Evolutionary conservation across 2,888 invertebrate genomes (phyloP).

Genomic region (Leucophora obtusa): DNA sequence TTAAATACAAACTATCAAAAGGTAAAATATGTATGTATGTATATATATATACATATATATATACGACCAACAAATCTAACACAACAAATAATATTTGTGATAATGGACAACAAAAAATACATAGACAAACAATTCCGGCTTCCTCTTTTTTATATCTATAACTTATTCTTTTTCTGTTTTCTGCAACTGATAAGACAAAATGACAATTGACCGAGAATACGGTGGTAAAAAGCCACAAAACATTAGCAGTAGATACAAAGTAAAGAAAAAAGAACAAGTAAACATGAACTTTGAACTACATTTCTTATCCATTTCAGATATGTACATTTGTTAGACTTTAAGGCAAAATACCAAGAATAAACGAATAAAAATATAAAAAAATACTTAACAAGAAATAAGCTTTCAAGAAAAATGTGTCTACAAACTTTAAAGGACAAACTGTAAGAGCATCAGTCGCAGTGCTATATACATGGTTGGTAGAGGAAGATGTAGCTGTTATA

Average conservation of each 20-base stretch:
- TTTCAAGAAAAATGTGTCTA: conserved; percentile 43
- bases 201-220: conserved; percentile 50
- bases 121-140: conserved; percentile 16
- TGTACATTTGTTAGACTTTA: conserved; percentile 25
- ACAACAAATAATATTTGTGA: conserved; percentile 21
- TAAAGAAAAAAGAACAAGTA: neutral
- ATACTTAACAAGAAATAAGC: neutral
- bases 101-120: conserved; percentile 7
- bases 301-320: conserved; percentile 41
- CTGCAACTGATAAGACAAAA: conserved; percentile 47
- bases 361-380: conserved; percentile 7
- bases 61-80: conserved; percentile 19
- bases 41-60: too few relatives aligned
- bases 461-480: neutral
- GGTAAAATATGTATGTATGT: too few relatives aligned
- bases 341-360: conserved; percentile 12
- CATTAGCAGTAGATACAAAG: conserved; percentile 24
- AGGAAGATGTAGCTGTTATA: neutral
- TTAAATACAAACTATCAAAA: conserved; percentile 22
- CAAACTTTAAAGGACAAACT: conserved; percentile 42
- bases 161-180: conserved; percentile 15
- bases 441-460: conserved; percentile 12
- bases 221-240: conserved; percentile 42
- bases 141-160: neutral
- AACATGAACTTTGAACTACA: conserved; percentile 47